These are phyloP conservation scores for Blomia tropicalis DNA, from an alignment of 2,888 invertebrate species.

Conservation along the genomic window DNA sequence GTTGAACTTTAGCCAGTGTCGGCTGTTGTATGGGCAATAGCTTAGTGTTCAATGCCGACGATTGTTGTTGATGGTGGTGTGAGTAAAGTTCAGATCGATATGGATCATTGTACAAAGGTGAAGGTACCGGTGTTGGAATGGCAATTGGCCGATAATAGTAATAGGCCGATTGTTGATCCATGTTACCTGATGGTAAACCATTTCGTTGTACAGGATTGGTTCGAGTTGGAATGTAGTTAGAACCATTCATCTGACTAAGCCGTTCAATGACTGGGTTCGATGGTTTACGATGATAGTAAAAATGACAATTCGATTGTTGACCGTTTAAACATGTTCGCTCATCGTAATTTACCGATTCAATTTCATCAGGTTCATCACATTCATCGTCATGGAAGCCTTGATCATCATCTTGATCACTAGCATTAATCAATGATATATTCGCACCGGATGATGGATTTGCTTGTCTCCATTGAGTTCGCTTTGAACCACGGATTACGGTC, in stretches of 20 bases:
- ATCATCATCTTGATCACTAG: conserved; percentile 3
- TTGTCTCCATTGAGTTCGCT: not conserved
- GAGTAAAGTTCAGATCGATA: not conserved
- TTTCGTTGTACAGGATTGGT: too few relatives aligned
- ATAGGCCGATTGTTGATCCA: not conserved
- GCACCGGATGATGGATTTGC: not conserved
- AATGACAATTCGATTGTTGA: not conserved
- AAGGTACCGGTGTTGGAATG: not conserved
- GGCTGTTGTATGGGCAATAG: not conserved
- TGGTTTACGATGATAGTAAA: not conserved
- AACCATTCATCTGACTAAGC: not conserved
- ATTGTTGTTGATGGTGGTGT: not conserved
- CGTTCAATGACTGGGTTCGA: not conserved
- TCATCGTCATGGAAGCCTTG: conserved; percentile 12
- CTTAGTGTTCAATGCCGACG: not conserved
- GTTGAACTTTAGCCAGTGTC: not conserved
- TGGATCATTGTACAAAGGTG: conserved; percentile 7
- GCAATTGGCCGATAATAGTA: not conserved
- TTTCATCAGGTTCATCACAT: not conserved
- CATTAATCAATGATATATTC: not conserved
- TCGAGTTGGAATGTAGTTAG: not conserved
- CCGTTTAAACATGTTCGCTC: not conserved
- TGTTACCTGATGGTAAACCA: not conserved
- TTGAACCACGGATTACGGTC: not conserved
- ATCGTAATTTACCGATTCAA: not conserved